These are phyloP conservation scores for Apamea anceps DNA, from an alignment of 2,888 invertebrate genomes.

Conservation along the genomic window DNA sequence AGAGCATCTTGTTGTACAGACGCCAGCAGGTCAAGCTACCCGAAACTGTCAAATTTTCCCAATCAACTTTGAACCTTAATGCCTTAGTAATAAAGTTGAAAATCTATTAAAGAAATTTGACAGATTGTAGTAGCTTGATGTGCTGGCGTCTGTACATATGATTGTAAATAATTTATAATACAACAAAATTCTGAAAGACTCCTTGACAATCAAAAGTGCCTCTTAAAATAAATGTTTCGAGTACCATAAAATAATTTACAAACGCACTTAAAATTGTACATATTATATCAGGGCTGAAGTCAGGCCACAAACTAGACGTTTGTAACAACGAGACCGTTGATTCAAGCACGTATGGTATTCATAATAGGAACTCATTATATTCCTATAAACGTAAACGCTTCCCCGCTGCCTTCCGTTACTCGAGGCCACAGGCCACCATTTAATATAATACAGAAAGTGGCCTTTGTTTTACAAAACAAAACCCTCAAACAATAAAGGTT, in stretches of 20 bases:
- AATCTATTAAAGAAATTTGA: too few species aligned
- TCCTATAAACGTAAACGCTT: slow-evolving; percentile 49
- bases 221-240: background rate
- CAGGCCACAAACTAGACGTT: too few species aligned
- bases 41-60: too few species aligned
- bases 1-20: background rate
- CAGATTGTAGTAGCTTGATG: too few species aligned
- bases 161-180: background rate
- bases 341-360: slow-evolving; percentile 48
- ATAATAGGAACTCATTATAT: slow-evolving; percentile 56
- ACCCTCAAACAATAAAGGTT: slow-evolving; percentile 64
- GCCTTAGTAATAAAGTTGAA: too few species aligned
- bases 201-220: background rate
- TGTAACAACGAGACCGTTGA: slow-evolving; percentile 23
- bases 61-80: too few species aligned
- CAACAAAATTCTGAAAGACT: background rate
- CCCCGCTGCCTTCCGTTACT: slow-evolving; percentile 37
- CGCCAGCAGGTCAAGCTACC: too few species aligned
- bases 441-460: slow-evolving; percentile 65
- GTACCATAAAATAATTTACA: slow-evolving; percentile 2
- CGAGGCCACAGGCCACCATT: slow-evolving; percentile 46
- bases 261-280: background rate
- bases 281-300: background rate
- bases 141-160: too few species aligned
- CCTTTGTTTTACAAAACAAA: slow-evolving; percentile 66